These are phyloP conservation scores for Pipistrellus kuhlii DNA, from an alignment of 2,797 vertebrate genomes.

Conservation along the genomic window DNA sequence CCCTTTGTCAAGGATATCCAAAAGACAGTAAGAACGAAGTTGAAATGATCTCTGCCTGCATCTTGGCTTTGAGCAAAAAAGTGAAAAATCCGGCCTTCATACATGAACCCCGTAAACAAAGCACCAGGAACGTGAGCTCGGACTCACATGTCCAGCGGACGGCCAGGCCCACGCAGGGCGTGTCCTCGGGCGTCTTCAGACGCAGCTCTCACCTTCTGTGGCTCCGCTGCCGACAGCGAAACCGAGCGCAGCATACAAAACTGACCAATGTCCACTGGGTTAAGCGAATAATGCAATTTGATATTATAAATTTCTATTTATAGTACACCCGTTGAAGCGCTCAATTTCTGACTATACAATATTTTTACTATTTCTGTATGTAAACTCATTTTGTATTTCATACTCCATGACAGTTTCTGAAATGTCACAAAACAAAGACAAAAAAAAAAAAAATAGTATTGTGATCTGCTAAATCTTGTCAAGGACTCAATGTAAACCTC, in stretches of 20 bases:
- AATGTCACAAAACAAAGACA: conserved; percentile 46
- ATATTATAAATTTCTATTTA: not conserved
- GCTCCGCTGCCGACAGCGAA: not conserved
- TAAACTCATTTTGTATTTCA: not conserved
- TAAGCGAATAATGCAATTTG: conserved; percentile 17
- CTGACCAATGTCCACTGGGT: not conserved
- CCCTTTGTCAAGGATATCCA: not conserved
- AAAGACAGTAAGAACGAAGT: conserved; percentile 15
- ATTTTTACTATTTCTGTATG: conserved; percentile 10
- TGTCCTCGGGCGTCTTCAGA: not conserved
- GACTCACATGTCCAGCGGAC: not conserved
- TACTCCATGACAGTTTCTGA: not conserved
- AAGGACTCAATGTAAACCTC: conserved; percentile 10
- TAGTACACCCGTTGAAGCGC: not conserved
- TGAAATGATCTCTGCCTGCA: not conserved
- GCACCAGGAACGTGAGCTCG: not conserved
- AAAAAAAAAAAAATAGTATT: not conserved
- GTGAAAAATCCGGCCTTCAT: conserved; percentile 30
- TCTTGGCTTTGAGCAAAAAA: conserved; percentile 1
- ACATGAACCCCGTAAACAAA: not conserved
- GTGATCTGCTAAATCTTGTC: not conserved
- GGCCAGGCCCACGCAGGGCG: not conserved
- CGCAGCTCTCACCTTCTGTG: not conserved
- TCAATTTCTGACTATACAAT: not conserved
- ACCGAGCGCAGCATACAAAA: not conserved